phyloP scores from a whole-genome alignment of 2,888 invertebrate genomes.

The Prenolepis imparis region DNA sequence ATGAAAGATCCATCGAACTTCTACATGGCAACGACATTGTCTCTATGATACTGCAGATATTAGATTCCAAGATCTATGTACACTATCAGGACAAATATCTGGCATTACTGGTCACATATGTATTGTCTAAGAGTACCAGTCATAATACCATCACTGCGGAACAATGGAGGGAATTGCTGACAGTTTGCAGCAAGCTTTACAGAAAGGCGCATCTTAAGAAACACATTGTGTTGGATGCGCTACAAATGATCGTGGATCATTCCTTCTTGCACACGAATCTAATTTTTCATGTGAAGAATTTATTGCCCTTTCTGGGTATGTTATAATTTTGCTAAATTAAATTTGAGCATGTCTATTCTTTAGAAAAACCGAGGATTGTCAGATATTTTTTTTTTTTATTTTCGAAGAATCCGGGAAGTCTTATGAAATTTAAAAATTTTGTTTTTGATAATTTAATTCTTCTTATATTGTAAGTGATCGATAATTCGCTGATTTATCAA shows the following conservation, averaged over 20 bases:
- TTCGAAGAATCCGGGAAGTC: too few relatives aligned
- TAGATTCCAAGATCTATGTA: constrained; percentile 80
- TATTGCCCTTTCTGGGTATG: constrained; percentile 78
- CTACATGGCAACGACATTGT: constrained; percentile 67
- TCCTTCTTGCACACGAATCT: constrained; percentile 83
- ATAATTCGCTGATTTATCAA: too few relatives aligned
- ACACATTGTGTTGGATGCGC: constrained; percentile 86
- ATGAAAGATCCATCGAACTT: constrained; percentile 26
- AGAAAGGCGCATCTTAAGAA: constrained; percentile 83
- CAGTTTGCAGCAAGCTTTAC: constrained; percentile 75
- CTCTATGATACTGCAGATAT: constrained; percentile 75
- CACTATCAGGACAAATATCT: constrained; percentile 88
- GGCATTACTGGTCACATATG: constrained; percentile 87
- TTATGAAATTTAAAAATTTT: too few relatives aligned
- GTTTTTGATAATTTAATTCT: too few relatives aligned
- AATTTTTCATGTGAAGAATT: constrained; percentile 74
- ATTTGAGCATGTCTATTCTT: too few relatives aligned
- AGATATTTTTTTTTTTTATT: too few relatives aligned
- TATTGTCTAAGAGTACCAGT: constrained; percentile 87
- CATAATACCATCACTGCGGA: constrained; percentile 87
- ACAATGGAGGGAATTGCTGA: constrained; percentile 88
- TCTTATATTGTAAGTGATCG: too few relatives aligned
- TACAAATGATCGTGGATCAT: constrained; percentile 86
- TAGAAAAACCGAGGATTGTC: too few relatives aligned
- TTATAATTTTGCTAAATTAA: neutral